Evolutionary conservation across 2,113 vertebrate genomes (phyloP).

Genomic region (Ceyx melanurus): DNA sequence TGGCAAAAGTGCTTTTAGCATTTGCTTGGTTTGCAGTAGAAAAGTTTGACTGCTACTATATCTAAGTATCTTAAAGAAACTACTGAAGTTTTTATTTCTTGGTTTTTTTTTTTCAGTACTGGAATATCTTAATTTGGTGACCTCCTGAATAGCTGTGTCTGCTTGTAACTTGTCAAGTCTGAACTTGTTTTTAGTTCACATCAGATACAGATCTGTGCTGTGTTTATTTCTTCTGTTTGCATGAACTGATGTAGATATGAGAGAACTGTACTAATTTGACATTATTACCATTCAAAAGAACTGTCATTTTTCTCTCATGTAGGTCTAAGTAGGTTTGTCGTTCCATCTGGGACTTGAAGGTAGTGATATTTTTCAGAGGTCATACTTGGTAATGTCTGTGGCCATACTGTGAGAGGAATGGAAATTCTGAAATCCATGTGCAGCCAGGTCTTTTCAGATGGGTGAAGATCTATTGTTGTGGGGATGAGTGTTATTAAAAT

Average conservation of each 20-base stretch:
- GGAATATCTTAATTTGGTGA: not conserved
- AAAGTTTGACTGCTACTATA: not conserved
- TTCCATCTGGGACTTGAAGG: not conserved
- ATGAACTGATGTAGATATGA: not conserved
- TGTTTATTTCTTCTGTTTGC: not conserved
- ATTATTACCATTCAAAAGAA: not conserved
- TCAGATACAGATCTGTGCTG: not conserved
- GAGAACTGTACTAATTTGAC: not conserved
- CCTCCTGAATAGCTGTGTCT: not conserved
- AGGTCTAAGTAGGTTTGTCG: not conserved
- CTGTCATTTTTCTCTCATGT: not conserved
- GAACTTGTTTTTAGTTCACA: not conserved
- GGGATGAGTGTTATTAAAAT: not conserved
- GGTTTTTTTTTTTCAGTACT: not conserved
- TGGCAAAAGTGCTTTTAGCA: fast-evolving
- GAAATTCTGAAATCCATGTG: not conserved
- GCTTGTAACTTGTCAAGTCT: not conserved
- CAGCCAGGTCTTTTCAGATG: not conserved
- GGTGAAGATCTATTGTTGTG: fast-evolving
- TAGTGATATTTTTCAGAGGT: not conserved
- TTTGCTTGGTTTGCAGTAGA: not conserved
- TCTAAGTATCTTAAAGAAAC: not conserved
- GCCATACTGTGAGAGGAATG: not conserved
- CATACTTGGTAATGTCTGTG: not conserved
- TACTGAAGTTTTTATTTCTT: not conserved